Evolutionary conservation across 2,113 vertebrate species (phyloP), one percentile per base, ranked within the genome.

Genomic region (Rhinoptilus africanus): DNA sequence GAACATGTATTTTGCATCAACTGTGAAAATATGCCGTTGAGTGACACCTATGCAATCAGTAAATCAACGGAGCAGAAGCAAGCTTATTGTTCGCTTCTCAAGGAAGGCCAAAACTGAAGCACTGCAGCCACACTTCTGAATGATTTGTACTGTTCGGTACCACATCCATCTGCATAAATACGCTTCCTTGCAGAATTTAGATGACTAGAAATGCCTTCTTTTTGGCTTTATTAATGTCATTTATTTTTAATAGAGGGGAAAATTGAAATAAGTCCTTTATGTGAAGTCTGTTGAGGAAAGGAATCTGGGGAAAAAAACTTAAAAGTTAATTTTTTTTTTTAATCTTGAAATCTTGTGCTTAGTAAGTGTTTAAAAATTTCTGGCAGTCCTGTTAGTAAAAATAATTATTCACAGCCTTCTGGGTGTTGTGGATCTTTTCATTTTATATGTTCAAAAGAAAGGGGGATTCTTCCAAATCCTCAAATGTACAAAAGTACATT

Each of bases 381-480:
- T 97, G 96, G 94, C 97, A 96, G 86, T 94, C 96, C 95, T 96
- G 93, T 96, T 97, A 96, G 96, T 97, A 96, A 97, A 96, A 96
- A 96, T 96, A 97, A 96, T 95, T 97, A 97, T 97, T 96, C 96
- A 95, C 85, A 96, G 97, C 94, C 97, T 96, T 97, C 96, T 97
- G 97, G 96, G 96, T 96, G 93, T 95, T 96, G 96, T 94, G 96
- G 91, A 94, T 96, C 97, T 97, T 96, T 95, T 97, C 76, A 97
- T 97, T 96, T 96, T 93, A 93, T 97, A 97, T 97, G 97, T 97
- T 96, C 97, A 97, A 97, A 97, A 97, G 97, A 96, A 94, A 97
- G 69, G 91, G 87, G 69, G 92, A 93, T 96, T 96, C 88, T 96
- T 97, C 91, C 60, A 93, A 96, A 96, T 95, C 91, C 96, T 97